These are phyloP conservation scores for Drosophila kuntzei DNA, from an alignment of 2,888 invertebrate species.

Conservation along the genomic window DNA sequence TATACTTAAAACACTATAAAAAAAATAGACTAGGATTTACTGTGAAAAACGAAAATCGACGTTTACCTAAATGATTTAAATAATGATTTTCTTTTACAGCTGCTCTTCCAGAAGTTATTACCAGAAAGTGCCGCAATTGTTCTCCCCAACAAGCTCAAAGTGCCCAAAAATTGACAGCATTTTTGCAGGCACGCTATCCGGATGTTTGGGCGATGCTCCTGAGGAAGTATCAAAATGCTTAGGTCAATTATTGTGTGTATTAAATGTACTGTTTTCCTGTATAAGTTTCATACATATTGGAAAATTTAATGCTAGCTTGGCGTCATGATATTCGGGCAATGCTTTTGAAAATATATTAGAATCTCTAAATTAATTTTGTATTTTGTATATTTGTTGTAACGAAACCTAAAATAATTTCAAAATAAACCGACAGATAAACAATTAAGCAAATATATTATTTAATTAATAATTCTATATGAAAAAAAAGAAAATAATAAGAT, in stretches of 20 bases:
- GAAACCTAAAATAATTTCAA: constrained; percentile 15
- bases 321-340: constrained; percentile 5
- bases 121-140: constrained; percentile 87
- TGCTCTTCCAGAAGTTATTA: constrained; percentile 87
- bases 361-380: constrained; percentile 39
- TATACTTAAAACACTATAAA: not conserved
- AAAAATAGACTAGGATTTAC: too few relatives aligned
- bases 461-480: not conserved
- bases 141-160: constrained; percentile 86
- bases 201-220: constrained; percentile 86
- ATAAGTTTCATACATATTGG: constrained; percentile 18
- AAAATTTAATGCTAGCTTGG: constrained; percentile 14
- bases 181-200: constrained; percentile 87
- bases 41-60: too few relatives aligned
- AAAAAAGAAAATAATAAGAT: not conserved
- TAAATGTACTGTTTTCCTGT: constrained; percentile 15
- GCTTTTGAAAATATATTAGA: constrained; percentile 75
- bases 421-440: constrained; percentile 10
- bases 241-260: constrained; percentile 21
- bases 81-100: too few relatives aligned
- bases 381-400: constrained; percentile 32
- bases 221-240: constrained; percentile 84
- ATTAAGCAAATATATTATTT: not conserved
- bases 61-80: too few relatives aligned
- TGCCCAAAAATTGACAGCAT: constrained; percentile 86